Conservation (phyloP, 2,888 invertebrate species). For the Orchesellides sinensis region DNA sequence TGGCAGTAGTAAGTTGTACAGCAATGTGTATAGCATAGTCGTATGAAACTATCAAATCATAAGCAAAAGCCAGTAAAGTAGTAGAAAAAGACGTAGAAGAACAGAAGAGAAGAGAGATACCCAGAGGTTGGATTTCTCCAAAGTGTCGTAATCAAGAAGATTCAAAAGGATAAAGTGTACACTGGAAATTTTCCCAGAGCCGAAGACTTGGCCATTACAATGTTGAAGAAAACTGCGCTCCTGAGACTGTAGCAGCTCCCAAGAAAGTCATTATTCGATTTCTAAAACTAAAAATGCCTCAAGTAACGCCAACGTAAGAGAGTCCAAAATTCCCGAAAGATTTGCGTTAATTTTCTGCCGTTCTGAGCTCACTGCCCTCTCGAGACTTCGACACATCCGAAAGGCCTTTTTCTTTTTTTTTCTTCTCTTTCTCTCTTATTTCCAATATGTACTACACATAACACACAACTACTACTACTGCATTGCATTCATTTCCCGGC, state of each 20-base stretch:
- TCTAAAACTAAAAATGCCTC: constrained; percentile 75
- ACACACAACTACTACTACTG: neutral
- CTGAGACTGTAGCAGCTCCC: constrained; percentile 74
- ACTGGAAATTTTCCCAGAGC: constrained; percentile 74
- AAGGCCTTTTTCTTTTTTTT: constrained; percentile 72
- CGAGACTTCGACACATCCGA: constrained; percentile 78
- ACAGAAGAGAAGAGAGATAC: constrained; percentile 33
- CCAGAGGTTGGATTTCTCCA: constrained; percentile 74
- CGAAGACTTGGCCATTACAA: constrained; percentile 75
- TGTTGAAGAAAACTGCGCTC: constrained; percentile 75
- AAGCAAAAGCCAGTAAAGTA: constrained; percentile 34
- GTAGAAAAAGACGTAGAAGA: constrained; percentile 25
- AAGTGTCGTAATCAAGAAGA: constrained; percentile 75
- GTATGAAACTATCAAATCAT: constrained; percentile 62
- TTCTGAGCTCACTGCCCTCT: constrained; percentile 85
- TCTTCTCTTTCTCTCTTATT: constrained; percentile 32
- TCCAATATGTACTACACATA: neutral
- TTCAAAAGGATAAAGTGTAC: constrained; percentile 75
- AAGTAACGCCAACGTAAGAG: constrained; percentile 74
- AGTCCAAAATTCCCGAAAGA: constrained; percentile 74
- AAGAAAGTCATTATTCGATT: constrained; percentile 76
- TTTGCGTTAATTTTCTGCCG: constrained; percentile 87
- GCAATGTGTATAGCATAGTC: constrained; percentile 40
- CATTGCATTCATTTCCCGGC: constrained; percentile 31
- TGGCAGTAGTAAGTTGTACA: neutral